Percentiles rank a stretch among this genome's conserved stretches.
Conservation (phyloP, 2,888 invertebrate species). For the Synanthedon formicaeformis region DNA sequence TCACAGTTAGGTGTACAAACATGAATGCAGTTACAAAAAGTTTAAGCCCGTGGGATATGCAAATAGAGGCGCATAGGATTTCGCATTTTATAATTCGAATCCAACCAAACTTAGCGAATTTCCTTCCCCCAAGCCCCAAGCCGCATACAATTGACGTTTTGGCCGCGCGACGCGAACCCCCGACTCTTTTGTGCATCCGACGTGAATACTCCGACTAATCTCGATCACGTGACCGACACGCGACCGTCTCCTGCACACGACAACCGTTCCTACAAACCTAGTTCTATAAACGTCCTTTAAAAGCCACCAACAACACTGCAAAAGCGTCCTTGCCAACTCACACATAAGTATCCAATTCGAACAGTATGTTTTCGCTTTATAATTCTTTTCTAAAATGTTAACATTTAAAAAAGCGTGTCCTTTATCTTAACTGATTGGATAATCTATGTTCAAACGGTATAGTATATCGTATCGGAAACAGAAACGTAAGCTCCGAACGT, state of each 20-base stretch:
- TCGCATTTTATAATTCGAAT: conserved; percentile 64
- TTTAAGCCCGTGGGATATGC: conserved; percentile 56
- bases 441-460: conserved; percentile 68
- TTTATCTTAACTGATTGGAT: conserved; percentile 72
- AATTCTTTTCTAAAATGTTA: conserved; percentile 20
- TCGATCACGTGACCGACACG: conserved; percentile 60
- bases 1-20: too few relatives aligned
- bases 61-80: conserved; percentile 52
- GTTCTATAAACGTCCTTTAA: conserved; percentile 25
- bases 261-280: conserved; percentile 32
- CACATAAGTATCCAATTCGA: conserved; percentile 25
- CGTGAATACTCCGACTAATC: conserved; percentile 63
- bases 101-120: conserved; percentile 62
- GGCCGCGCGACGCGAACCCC: conserved; percentile 44
- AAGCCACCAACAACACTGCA: conserved; percentile 9
- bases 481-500: conserved; percentile 54
- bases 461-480: conserved; percentile 67
- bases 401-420: conserved; percentile 58
- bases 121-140: conserved; percentile 38
- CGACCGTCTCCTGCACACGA: conserved; percentile 54
- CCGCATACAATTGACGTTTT: conserved; percentile 59
- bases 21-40: neutral
- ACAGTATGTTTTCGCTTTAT: conserved; percentile 31
- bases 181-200: conserved; percentile 52
- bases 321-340: conserved; percentile 21